Evolutionary conservation across 2,888 invertebrate genomes (phyloP), one percentile per base, ranked within the genome.

Genomic region (Thelaira solivaga): DNA sequence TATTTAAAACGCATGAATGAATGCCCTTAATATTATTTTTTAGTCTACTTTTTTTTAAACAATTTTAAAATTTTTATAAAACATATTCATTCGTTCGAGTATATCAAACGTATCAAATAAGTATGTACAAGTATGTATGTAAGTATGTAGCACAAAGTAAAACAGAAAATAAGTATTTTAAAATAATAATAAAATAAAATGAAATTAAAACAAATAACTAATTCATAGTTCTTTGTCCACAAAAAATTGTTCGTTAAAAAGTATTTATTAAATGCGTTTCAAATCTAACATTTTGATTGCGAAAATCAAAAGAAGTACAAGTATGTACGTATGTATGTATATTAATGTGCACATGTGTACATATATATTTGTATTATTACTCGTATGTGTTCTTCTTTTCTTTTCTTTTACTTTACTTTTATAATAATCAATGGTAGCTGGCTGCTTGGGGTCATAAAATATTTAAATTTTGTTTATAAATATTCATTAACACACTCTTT

Each of bases 401-500:
- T n/a, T n/a, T 43, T 41, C 18, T 16, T 18, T 41, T 18, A 3
- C 1, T 43, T 45, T 22, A n/a, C 24, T 39, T 34, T 13, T 39
- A 10, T 39, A 39, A 59, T 59, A 43, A 39, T 49, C 59, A 51
- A 41, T 26, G 24, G 16, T 62, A 45, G 24, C 20, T 68, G 53
- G 18, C 24, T 26, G 55, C 53, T 3, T 18, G 13, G 53, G 57
- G 57, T 65, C 73, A 55, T 62, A 72, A n/a, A 5, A 6, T 13
- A 39, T 73, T 65, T 43, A 73, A 73, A 73, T 73, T 18, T 11
- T 10, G 5, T 59, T 72, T 16, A 73, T 73, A 41, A 7, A 73
- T 73, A 73, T 73, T 73, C 49, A 73, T 57, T 18, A 31, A 36
- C 29, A 22, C 13, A 31, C n/a, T 13, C 31, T 24, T 45, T 16